Evolutionary conservation across 2,113 vertebrate genomes (phyloP).

Genomic region (Rhegmatorhina hoffmannsi): DNA sequence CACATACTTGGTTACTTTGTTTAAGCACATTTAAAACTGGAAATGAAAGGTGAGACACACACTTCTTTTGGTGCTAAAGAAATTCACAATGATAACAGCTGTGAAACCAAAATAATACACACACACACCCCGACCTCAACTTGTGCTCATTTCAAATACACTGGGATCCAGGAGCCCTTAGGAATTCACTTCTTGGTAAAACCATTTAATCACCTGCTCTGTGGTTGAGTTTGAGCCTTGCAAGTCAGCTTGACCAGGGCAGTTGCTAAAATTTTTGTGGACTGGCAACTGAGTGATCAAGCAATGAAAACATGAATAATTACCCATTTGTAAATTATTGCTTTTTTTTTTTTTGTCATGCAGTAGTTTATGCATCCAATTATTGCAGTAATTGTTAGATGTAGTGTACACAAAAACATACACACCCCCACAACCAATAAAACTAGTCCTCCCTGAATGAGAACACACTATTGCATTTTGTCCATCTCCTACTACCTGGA

Average conservation of each 20-base stretch:
- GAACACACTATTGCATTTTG: not conserved
- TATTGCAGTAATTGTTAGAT: slow-evolving; percentile 13
- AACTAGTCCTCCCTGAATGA: not conserved
- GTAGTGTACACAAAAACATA: not conserved
- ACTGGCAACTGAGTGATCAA: rapidly evolving
- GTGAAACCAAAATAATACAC: not conserved
- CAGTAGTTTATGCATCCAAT: not conserved
- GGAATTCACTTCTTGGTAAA: not conserved
- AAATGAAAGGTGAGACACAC: not conserved
- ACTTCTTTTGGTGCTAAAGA: not conserved
- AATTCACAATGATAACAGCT: not conserved
- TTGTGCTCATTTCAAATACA: not conserved
- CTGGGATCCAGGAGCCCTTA: not conserved
- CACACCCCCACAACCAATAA: not conserved
- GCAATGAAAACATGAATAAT: not conserved
- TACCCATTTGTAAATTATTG: slow-evolving; percentile 40
- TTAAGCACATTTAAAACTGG: not conserved
- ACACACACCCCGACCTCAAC: not conserved
- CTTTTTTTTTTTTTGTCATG: not conserved
- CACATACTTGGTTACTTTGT: not conserved
- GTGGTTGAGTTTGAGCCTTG: not conserved
- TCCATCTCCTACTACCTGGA: not conserved
- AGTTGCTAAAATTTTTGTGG: not conserved
- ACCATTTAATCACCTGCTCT: not conserved
- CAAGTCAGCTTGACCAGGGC: not conserved